These are phyloP conservation scores for Ericerus pela DNA, from an alignment of 1,140 invertebrate genomes.

Conservation along the genomic window DNA sequence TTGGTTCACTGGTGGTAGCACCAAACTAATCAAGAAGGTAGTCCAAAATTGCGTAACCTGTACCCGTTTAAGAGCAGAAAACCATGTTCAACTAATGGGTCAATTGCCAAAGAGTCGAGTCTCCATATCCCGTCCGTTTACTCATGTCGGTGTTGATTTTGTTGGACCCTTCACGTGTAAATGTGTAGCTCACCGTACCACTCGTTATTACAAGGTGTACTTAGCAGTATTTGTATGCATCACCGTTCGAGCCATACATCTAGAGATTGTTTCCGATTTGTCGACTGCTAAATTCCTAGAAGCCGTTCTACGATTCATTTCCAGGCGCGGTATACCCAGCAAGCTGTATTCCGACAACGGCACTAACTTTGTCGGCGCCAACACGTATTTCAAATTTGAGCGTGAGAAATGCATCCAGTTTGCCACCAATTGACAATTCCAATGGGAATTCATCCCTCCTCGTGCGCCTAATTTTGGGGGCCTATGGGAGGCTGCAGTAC, in stretches of 20 bases:
- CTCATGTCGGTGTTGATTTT: no score
- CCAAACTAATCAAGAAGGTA: no score
- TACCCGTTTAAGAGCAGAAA: no score
- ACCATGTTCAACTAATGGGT: no score
- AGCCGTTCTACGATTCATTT: constrained; percentile 25
- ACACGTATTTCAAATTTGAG: constrained; percentile 20
- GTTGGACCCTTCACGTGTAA: no score
- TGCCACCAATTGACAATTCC: neutral
- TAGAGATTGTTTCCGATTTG: constrained; percentile 26
- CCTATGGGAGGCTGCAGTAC: constrained; percentile 27
- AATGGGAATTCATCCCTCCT: constrained; percentile 28
- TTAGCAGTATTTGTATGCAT: constrained; percentile 29
- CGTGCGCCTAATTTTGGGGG: constrained; percentile 25
- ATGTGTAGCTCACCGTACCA: no score
- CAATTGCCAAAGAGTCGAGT: no score
- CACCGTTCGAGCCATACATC: constrained; percentile 26
- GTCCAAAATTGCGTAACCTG: no score
- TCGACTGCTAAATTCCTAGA: constrained; percentile 26
- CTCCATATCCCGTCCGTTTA: no score
- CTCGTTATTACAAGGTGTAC: no score
- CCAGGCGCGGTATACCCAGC: constrained; percentile 22
- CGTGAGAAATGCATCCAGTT: neutral
- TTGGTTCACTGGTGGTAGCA: no score
- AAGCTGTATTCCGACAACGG: constrained; percentile 29
- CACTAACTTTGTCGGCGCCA: constrained; percentile 28